phyloP scores from a whole-genome alignment of 1,140 invertebrate species.

The Papilio xuthus region DNA sequence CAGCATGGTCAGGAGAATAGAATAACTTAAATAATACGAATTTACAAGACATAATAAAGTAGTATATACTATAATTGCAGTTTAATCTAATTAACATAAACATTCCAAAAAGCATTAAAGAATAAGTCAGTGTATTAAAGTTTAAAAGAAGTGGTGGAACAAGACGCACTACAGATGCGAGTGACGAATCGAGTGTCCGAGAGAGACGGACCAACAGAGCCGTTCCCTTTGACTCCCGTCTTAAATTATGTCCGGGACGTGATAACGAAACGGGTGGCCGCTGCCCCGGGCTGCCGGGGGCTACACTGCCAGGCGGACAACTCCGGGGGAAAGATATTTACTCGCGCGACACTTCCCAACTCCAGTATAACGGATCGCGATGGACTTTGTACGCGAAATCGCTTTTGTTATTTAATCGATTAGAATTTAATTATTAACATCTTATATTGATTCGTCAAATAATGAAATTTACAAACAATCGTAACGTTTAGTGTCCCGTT shows the following conservation, averaged over 20 bases:
- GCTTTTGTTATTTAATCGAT: conserved; percentile 6
- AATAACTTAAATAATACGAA: not conserved
- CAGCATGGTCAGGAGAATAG: not conserved
- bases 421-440: not conserved
- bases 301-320: conserved; percentile 4
- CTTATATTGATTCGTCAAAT: not conserved
- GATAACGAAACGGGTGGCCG: conserved; percentile 61
- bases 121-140: conserved; percentile 25
- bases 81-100: not conserved
- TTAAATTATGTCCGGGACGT: conserved; percentile 78
- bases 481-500: not conserved
- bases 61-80: no score
- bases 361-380: conserved; percentile 44
- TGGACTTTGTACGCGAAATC: not conserved
- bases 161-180: conserved; percentile 55
- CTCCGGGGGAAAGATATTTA: conserved; percentile 51
- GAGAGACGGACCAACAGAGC: conserved; percentile 46
- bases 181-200: conserved; percentile 54
- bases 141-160: conserved; percentile 47
- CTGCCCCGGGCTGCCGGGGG: conserved; percentile 37
- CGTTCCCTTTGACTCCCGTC: conserved; percentile 60
- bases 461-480: not conserved
- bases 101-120: not conserved
- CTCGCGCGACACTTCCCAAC: conserved; percentile 55
- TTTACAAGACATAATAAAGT: no score